Percentiles rank a stretch among this genome's conserved stretches.
phyloP scores from a whole-genome alignment of 2,113 vertebrate species.

The Neopipo cinnamomea region DNA sequence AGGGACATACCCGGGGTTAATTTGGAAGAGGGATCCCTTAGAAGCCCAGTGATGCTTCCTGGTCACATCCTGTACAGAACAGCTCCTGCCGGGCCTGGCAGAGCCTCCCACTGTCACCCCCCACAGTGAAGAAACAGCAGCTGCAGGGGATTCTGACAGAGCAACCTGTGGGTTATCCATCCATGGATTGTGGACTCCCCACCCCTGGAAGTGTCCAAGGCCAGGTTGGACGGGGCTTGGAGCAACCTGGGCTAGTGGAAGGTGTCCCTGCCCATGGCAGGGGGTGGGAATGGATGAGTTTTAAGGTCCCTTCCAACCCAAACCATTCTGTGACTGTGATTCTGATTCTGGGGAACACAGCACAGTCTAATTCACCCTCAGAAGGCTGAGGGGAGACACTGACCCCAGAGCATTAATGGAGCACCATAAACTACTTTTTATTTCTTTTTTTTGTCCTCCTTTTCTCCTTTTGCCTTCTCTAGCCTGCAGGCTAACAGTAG shows the following conservation, averaged over 20 bases:
- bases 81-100: background rate
- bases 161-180: fast-evolving
- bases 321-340: background rate
- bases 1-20: background rate
- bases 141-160: background rate
- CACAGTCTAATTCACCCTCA: fast-evolving
- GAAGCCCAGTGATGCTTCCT: background rate
- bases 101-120: background rate
- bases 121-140: background rate
- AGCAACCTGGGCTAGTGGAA: fast-evolving
- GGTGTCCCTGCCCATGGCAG: background rate
- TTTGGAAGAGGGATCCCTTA: background rate
- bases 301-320: background rate
- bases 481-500: background rate
- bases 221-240: background rate
- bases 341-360: background rate
- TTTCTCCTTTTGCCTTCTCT: background rate
- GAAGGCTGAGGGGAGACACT: background rate
- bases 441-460: background rate
- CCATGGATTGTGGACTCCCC: background rate
- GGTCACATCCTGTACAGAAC: background rate
- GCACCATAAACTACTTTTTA: background rate
- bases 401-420: background rate
- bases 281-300: background rate
- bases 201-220: fast-evolving